phyloP scores from a whole-genome alignment of 1,140 invertebrate genomes.

The Palaemon carinicauda region DNA sequence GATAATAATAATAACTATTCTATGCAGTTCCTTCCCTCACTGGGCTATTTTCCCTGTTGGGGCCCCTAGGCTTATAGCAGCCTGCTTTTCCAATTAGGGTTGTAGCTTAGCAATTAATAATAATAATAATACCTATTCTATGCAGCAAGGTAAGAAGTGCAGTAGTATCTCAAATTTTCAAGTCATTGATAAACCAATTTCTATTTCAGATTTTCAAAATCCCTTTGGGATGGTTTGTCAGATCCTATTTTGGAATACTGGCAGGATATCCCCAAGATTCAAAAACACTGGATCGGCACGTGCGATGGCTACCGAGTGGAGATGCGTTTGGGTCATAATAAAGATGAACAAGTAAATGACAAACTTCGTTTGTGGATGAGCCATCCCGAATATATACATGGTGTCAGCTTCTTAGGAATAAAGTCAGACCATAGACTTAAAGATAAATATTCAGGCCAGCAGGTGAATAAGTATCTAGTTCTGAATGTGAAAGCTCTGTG shows the following conservation, averaged over 20 bases:
- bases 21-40: too few relatives aligned
- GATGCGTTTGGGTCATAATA: conserved; percentile 66
- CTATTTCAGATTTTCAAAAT: conserved; percentile 70
- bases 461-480: conserved; percentile 18
- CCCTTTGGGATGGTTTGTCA: conserved; percentile 64
- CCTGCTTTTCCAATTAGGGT: too few relatives aligned
- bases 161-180: conserved; percentile 73
- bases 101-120: too few relatives aligned
- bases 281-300: conserved; percentile 95
- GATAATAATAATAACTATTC: too few relatives aligned
- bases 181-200: conserved; percentile 68
- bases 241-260: conserved; percentile 66
- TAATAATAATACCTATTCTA: too few relatives aligned
- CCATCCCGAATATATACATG: conserved; percentile 77
- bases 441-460: neutral
- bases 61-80: too few relatives aligned
- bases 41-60: too few relatives aligned
- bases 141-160: too few relatives aligned
- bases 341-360: conserved; percentile 18
- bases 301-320: conserved; percentile 83
- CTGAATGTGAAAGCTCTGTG: conserved; percentile 73
- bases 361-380: conserved; percentile 71
- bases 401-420: conserved; percentile 69
- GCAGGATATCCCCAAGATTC: conserved; percentile 87
- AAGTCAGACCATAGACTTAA: conserved; percentile 63